Evolutionary conservation across 2,797 vertebrate species (phyloP).

Genomic region (Gymnothorax javanicus): DNA sequence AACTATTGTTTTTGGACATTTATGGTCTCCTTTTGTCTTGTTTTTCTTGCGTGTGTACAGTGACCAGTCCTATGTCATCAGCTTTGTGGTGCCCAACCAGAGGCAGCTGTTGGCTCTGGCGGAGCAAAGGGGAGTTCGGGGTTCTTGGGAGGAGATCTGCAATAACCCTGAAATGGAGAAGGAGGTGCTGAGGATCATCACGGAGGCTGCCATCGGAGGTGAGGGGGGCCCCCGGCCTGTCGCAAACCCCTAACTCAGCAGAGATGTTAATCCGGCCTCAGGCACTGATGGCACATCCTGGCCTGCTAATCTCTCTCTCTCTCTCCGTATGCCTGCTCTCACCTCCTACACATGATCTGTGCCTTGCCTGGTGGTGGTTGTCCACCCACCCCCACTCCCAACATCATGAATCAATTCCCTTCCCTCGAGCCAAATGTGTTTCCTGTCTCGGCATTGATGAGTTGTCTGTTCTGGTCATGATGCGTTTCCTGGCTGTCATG

Average conservation of each 20-base stretch:
- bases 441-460: not conserved
- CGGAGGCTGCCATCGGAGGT: slow-evolving; percentile 79
- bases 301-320: not conserved
- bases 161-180: slow-evolving; percentile 81
- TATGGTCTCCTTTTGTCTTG: not conserved
- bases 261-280: not conserved
- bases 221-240: slow-evolving; percentile 50
- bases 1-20: not conserved
- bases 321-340: not conserved
- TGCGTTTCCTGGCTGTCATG: not conserved
- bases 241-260: not conserved
- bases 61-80: slow-evolving; percentile 84
- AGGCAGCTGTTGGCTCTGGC: slow-evolving; percentile 78
- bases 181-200: slow-evolving; percentile 81
- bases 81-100: slow-evolving; percentile 88
- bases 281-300: not conserved
- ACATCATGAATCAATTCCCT: not conserved
- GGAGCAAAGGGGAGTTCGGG: slow-evolving; percentile 73
- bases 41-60: slow-evolving; percentile 53
- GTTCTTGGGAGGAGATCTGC: slow-evolving; percentile 82
- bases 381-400: not conserved
- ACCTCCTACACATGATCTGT: not conserved
- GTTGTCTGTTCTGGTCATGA: not conserved
- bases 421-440: not conserved
- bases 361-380: not conserved